Percentiles rank a stretch among this genome's conserved stretches.
Conservation (phyloP, 2,113 vertebrate genomes). For the Leucosticte australis region DNA sequence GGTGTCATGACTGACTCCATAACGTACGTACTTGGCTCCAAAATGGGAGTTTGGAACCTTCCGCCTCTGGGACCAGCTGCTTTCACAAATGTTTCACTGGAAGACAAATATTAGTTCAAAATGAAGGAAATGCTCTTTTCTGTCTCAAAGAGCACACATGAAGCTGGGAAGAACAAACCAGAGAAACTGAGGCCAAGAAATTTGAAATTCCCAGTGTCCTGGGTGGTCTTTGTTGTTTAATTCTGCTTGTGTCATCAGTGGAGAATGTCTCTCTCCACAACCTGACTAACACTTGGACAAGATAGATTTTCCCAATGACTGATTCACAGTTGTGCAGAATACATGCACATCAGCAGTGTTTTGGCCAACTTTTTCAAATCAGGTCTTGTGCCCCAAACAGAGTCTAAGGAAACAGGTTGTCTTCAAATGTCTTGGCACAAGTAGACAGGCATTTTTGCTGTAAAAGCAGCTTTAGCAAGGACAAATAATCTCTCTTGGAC, state of each 20-base stretch:
- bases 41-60: neutral
- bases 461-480: neutral
- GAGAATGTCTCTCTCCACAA: constrained; percentile 19
- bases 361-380: neutral
- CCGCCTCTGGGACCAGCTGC: constrained; percentile 10
- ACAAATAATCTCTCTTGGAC: neutral
- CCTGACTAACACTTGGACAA: neutral
- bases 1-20: neutral
- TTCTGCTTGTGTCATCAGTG: neutral
- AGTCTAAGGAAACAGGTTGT: neutral
- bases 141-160: neutral
- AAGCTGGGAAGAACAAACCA: neutral
- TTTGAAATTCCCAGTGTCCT: constrained; percentile 27
- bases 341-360: neutral
- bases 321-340: neutral
- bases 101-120: constrained; percentile 18
- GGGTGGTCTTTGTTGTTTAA: constrained; percentile 39
- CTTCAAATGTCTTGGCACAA: neutral
- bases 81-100: neutral
- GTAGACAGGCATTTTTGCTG: neutral
- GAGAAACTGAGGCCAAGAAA: constrained; percentile 38
- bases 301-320: neutral
- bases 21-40: neutral
- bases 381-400: neutral
- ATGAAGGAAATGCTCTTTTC: constrained; percentile 27